Conservation (phyloP, 2,888 invertebrate species). For the Melikaiella ostensackeni region DNA sequence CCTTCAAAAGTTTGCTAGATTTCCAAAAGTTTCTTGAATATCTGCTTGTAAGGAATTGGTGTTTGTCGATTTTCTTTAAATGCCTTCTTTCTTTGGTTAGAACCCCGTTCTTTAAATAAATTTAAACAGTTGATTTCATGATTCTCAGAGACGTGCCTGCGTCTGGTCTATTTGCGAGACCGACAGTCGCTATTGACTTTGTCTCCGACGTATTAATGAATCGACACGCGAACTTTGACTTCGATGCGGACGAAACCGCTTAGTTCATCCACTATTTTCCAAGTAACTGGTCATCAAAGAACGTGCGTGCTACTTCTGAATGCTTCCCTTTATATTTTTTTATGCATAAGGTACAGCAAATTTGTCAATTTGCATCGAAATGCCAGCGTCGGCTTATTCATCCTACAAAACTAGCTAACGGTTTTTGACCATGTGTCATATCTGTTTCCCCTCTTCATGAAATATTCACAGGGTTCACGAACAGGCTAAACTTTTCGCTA, state of each 20-base stretch:
- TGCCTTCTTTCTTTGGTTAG: not conserved
- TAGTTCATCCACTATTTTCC: constrained; percentile 31
- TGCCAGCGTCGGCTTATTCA: constrained; percentile 61
- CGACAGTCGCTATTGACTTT: constrained; percentile 14
- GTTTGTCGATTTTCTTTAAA: too few species aligned
- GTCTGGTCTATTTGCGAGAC: constrained; percentile 4
- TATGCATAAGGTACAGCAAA: constrained; percentile 51
- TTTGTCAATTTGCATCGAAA: constrained; percentile 70
- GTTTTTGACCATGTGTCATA: constrained; percentile 71
- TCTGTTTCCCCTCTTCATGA: constrained; percentile 71
- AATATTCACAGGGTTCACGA: constrained; percentile 73
- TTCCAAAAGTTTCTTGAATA: too few species aligned
- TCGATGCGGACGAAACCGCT: constrained; percentile 6
- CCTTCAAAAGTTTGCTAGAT: too few species aligned
- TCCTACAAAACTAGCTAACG: constrained; percentile 65
- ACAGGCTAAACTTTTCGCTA: constrained; percentile 59
- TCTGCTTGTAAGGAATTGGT: too few species aligned
- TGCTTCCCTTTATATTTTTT: constrained; percentile 48
- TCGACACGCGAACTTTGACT: constrained; percentile 26
- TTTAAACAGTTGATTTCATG: not conserved
- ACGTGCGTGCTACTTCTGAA: constrained; percentile 52
- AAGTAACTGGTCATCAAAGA: constrained; percentile 34
- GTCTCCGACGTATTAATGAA: constrained; percentile 35
- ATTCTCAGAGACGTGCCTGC: not conserved
- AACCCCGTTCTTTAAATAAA: not conserved